Percentiles rank a stretch among this genome's conserved stretches.
Conservation (phyloP, 2,797 vertebrate genomes). For the Pseudochirops corinnae region DNA sequence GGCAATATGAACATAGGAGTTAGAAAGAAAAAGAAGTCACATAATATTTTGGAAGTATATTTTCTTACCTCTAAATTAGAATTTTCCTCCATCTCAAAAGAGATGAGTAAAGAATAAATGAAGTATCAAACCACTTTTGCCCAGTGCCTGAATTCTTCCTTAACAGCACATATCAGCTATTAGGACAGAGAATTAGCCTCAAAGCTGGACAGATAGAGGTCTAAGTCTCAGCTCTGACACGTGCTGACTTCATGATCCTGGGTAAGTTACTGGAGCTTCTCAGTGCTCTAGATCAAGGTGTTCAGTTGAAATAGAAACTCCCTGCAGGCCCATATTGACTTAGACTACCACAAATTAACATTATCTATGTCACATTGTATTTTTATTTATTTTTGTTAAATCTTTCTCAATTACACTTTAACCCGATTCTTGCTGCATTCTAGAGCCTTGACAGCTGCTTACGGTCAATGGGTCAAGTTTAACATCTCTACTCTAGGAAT, state of each 20-base stretch:
- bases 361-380: neutral
- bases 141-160: conserved; percentile 2
- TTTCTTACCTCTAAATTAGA: conserved; percentile 11
- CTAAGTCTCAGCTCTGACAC: neutral
- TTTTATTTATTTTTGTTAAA: neutral
- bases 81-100: conserved; percentile 24
- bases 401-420: neutral
- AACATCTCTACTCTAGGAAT: neutral
- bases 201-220: neutral
- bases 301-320: neutral
- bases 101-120: conserved; percentile 19
- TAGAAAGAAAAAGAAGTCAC: neutral
- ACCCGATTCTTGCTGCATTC: neutral
- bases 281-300: neutral
- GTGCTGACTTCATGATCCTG: neutral
- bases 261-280: neutral
- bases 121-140: conserved; percentile 12
- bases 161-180: neutral
- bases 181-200: neutral
- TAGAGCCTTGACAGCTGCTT: neutral
- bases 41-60: neutral
- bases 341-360: neutral
- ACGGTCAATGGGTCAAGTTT: neutral
- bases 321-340: neutral
- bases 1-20: neutral